Evolutionary conservation across 1,140 invertebrate genomes (phyloP).

Genomic region (Epicauta chinensis): DNA sequence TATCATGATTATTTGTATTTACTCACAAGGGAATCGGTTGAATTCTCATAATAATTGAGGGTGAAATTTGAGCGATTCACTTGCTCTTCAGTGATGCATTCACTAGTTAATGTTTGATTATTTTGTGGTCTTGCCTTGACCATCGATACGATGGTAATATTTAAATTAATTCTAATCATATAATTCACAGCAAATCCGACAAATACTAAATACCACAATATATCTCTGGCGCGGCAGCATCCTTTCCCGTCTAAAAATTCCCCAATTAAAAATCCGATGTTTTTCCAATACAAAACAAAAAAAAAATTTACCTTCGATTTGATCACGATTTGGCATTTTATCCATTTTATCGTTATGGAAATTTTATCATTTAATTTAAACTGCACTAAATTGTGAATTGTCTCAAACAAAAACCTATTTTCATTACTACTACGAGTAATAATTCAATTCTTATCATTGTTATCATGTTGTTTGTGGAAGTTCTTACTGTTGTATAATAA

Average conservation of each 20-base stretch:
- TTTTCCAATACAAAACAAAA: background rate
- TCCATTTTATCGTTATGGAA: constrained; percentile 1
- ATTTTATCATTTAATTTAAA: constrained; percentile 1
- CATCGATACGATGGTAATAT: constrained; percentile 85
- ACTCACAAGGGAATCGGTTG: no score
- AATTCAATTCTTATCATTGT: constrained; percentile 3
- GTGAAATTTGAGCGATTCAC: background rate
- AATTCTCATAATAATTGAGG: no score
- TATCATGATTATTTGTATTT: no score
- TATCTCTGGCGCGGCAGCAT: constrained; percentile 32
- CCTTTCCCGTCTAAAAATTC: constrained; percentile 14
- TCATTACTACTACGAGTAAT: background rate
- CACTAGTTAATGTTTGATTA: constrained; percentile 28
- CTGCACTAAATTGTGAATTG: background rate
- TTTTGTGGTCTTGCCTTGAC: constrained; percentile 44
- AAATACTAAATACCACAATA: constrained; percentile 63
- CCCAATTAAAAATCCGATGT: background rate
- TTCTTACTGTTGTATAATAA: constrained; percentile 14
- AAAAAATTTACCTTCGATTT: background rate
- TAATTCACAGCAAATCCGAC: constrained; percentile 72
- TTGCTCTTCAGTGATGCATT: constrained; percentile 30
- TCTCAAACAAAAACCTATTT: background rate
- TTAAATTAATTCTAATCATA: constrained; percentile 74
- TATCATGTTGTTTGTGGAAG: constrained; percentile 16
- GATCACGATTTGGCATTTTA: background rate